Evolutionary conservation across 2,113 vertebrate species (phyloP), one percentile per base, ranked within the genome.

Genomic region (Axis porcinus): DNA sequence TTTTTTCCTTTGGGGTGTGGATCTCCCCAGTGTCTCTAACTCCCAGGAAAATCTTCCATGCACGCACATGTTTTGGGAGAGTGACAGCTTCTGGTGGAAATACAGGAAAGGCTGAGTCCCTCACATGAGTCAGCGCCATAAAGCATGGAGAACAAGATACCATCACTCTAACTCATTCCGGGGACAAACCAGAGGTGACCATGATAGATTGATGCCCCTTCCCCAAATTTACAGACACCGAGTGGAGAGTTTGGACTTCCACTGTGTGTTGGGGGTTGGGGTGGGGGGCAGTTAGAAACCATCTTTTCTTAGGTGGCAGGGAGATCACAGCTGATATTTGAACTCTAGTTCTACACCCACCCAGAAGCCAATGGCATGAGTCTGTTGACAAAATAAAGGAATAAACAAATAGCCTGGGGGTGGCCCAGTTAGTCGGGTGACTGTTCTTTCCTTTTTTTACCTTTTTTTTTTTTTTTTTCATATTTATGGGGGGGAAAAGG

Each of bases 131-230:
- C 87, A 12, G 43, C 23, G 1, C 27, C 7, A 1, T 9, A 2
- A 30, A 62, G 40, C 58, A 7, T 27, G 36, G 58, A 54, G 28
- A 15, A 25, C 67, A 33, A 8, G 19, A 76, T 5, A 8, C 45
- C 2, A 0, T 1, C 14, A 16, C 43, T 21, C 12, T 13, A 25
- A 5, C 15, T 43, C 36, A 30, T 13, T 6, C 13, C 9, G 36
- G 62, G 45, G 19, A 52, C 16, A 6, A 57, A 47, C 14, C 86
- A 33, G 47, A 6, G 36, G 55, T 1, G 43, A 10, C 62, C 0
- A 0, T 0, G 45, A 30, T 0, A 1, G 2, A 25, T 0, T 0
- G 10, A 21, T 17, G 21, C 4, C 25, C 52, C 74, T 57, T 6
- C 28, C 54, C 47, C 25, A 23, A 7, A 57, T 33, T 19, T 21